phyloP scores from a whole-genome alignment of 2,113 vertebrate genomes.

The Egretta garzetta region DNA sequence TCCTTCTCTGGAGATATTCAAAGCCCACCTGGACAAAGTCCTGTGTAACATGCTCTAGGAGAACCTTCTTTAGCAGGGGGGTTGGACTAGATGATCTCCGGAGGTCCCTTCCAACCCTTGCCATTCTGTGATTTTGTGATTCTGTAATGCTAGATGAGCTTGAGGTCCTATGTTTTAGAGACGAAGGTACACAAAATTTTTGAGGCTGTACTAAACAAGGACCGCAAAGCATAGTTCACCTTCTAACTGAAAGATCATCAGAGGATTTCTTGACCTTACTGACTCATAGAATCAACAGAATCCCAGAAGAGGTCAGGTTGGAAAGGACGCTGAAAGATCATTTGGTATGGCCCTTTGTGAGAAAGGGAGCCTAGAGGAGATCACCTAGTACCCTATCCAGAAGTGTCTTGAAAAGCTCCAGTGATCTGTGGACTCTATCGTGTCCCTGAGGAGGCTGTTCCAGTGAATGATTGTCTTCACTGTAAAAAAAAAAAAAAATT shows the following conservation, averaged over 20 bases:
- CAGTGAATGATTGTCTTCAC: background rate
- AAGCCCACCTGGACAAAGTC: no score
- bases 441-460: background rate
- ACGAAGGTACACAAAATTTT: background rate
- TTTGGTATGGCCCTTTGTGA: background rate
- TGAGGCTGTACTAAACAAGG: background rate
- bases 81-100: no score
- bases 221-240: background rate
- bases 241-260: background rate
- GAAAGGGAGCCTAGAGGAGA: background rate
- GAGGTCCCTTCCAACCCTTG: no score
- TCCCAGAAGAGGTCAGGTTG: background rate
- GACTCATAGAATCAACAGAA: background rate
- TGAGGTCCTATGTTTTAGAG: background rate
- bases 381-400: background rate
- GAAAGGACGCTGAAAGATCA: background rate
- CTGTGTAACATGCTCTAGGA: no score
- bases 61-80: no score
- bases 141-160: background rate
- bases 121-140: no score
- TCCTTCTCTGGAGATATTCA: no score
- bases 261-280: background rate
- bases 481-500: background rate
- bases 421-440: background rate
- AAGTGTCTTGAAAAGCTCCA: background rate